A percentile compares a stretch with the other conserved stretches of the same genome.
Evolutionary conservation across 1,140 invertebrate genomes (phyloP).

Genomic region (Drosophila erecta): DNA sequence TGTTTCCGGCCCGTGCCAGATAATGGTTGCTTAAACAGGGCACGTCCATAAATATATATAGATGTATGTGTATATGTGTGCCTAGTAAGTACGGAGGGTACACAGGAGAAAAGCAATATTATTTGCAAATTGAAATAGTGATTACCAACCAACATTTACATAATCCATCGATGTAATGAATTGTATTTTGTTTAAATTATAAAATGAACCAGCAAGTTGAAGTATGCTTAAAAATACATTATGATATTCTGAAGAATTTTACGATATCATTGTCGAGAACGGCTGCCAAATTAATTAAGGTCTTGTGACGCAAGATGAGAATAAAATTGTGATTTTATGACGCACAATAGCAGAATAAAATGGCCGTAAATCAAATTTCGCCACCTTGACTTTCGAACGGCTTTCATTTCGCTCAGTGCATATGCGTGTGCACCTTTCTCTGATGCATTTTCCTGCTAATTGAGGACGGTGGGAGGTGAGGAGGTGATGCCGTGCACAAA

Average conservation of each 20-base stretch:
- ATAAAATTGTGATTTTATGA: slow-evolving; percentile 24
- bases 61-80: not conserved
- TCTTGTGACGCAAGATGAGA: slow-evolving; percentile 31
- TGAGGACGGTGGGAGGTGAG: slow-evolving; percentile 4
- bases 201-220: not conserved
- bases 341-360: slow-evolving; percentile 21
- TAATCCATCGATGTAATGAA: no score
- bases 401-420: slow-evolving; percentile 32
- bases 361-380: slow-evolving; percentile 12
- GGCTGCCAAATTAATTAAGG: slow-evolving; percentile 29
- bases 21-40: slow-evolving; percentile 78
- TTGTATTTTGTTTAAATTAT: no score
- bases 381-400: slow-evolving; percentile 29
- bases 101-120: not conserved
- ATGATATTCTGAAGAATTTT: not conserved
- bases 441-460: slow-evolving; percentile 65
- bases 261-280: slow-evolving; percentile 7
- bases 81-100: slow-evolving; percentile 30
- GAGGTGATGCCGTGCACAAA: slow-evolving; percentile 12
- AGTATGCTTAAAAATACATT: slow-evolving; percentile 6
- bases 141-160: no score
- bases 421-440: slow-evolving; percentile 54
- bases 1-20: slow-evolving; percentile 75
- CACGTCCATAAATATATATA: slow-evolving; percentile 30
- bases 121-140: no score